Conservation (phyloP, 2,888 invertebrate species). For the Gymnocheta viridis region DNA sequence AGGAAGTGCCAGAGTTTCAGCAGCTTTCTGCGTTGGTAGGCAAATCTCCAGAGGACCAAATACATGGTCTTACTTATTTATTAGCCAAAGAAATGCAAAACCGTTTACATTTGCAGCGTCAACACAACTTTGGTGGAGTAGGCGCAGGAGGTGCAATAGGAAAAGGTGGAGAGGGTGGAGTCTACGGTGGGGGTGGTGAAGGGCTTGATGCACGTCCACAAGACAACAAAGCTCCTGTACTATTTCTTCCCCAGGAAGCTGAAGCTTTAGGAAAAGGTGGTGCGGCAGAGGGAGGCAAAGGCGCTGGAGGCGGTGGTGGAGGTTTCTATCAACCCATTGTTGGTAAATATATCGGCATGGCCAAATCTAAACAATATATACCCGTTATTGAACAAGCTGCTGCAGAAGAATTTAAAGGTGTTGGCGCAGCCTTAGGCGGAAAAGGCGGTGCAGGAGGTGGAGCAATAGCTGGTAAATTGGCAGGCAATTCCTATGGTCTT, state of each 20-base stretch:
- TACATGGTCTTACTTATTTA: slow-evolving; percentile 83
- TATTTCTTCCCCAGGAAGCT: slow-evolving; percentile 76
- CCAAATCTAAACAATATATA: slow-evolving; percentile 77
- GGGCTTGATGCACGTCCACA: slow-evolving; percentile 72
- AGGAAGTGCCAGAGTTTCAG: slow-evolving; percentile 77
- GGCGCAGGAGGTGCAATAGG: slow-evolving; percentile 5
- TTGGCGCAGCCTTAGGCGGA: not conserved
- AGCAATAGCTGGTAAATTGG: slow-evolving; percentile 33
- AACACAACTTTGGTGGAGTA: slow-evolving; percentile 67
- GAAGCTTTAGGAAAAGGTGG: slow-evolving; percentile 55
- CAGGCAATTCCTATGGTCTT: slow-evolving; percentile 74
- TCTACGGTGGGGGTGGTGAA: not conserved
- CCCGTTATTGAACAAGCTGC: slow-evolving; percentile 75
- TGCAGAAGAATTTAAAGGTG: slow-evolving; percentile 63
- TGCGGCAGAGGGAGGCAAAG: slow-evolving; percentile 41
- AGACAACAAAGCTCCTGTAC: slow-evolving; percentile 79
- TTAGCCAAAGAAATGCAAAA: slow-evolving; percentile 81
- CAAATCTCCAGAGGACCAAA: slow-evolving; percentile 83
- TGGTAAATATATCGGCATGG: slow-evolving; percentile 77
- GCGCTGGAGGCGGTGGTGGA: slow-evolving; percentile 32
- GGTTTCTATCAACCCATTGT: slow-evolving; percentile 71
- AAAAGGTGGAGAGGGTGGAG: slow-evolving; percentile 12
- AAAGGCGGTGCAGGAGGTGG: slow-evolving; percentile 16
- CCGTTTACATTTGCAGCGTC: slow-evolving; percentile 73
- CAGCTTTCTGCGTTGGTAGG: slow-evolving; percentile 83